Evolutionary conservation across 2,797 vertebrate species (phyloP).

Genomic region (Sarcoramphus papa): DNA sequence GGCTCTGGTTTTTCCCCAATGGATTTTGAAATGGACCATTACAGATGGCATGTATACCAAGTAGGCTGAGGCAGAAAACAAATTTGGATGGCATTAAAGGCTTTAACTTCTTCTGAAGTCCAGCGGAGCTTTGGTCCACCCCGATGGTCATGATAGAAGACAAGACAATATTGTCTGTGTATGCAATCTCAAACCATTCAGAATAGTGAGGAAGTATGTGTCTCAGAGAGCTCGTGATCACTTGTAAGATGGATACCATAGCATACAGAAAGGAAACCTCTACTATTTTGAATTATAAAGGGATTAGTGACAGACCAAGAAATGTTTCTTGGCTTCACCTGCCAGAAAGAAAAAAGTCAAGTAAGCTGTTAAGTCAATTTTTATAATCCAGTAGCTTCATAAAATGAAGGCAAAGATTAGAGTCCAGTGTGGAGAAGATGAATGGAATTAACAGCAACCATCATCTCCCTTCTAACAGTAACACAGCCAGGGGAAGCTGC

Average conservation of each 20-base stretch:
- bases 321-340: not conserved
- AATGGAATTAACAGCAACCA: not conserved
- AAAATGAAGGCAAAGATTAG: not conserved
- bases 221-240: not conserved
- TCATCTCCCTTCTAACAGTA: not conserved
- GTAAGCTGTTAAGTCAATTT: not conserved
- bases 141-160: not conserved
- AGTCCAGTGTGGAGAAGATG: not conserved
- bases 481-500: not conserved
- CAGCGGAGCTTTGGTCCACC: not conserved
- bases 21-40: not conserved
- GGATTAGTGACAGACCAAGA: not conserved
- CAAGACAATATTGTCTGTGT: not conserved
- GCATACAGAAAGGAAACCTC: not conserved
- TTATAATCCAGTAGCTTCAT: not conserved
- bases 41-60: not conserved
- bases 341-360: not conserved
- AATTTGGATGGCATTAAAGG: not conserved
- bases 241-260: not conserved
- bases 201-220: not conserved
- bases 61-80: not conserved
- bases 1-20: not conserved
- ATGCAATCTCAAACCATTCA: not conserved
- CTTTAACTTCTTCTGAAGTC: not conserved
- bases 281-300: not conserved